phyloP scores from a whole-genome alignment of 1,140 invertebrate genomes.

The Episyrphus balteatus region DNA sequence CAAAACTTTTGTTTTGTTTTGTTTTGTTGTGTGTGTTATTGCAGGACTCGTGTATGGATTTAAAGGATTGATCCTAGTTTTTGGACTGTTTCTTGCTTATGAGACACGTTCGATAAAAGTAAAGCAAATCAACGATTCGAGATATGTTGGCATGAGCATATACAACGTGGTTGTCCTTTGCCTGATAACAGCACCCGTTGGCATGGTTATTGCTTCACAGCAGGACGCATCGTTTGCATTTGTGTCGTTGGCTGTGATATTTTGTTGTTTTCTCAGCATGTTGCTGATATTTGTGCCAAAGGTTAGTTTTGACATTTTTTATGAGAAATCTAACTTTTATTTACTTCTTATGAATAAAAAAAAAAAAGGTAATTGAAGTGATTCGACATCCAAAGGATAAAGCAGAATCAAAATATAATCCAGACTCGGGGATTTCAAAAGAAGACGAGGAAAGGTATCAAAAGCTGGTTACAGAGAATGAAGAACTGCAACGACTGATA shows the following conservation, averaged over 20 bases:
- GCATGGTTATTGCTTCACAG: constrained; percentile 91
- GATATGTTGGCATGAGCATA: constrained; percentile 97
- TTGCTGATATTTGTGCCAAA: constrained; percentile 94
- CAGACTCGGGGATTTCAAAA: constrained; percentile 78
- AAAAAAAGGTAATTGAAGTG: constrained; percentile 73
- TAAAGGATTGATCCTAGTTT: constrained; percentile 91
- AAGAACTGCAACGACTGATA: constrained; percentile 90
- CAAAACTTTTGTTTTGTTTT: not conserved
- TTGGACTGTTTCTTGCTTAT: constrained; percentile 94
- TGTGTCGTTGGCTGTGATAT: constrained; percentile 86
- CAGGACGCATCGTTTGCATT: constrained; percentile 97
- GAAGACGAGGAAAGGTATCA: constrained; percentile 92
- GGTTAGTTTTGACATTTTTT: constrained; percentile 41
- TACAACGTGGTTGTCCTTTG: constrained; percentile 98
- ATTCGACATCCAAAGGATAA: constrained; percentile 73
- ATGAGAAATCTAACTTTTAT: too few species aligned
- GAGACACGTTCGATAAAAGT: constrained; percentile 95
- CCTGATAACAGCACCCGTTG: constrained; percentile 93
- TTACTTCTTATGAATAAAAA: too few species aligned
- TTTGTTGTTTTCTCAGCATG: constrained; percentile 95
- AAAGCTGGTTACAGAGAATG: constrained; percentile 89
- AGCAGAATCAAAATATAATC: constrained; percentile 72
- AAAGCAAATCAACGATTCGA: constrained; percentile 86
- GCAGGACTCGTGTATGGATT: constrained; percentile 89
- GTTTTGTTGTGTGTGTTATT: constrained; percentile 14